These are phyloP conservation scores for Motacilla alba DNA, from an alignment of 2,113 vertebrate species.

Conservation along the genomic window DNA sequence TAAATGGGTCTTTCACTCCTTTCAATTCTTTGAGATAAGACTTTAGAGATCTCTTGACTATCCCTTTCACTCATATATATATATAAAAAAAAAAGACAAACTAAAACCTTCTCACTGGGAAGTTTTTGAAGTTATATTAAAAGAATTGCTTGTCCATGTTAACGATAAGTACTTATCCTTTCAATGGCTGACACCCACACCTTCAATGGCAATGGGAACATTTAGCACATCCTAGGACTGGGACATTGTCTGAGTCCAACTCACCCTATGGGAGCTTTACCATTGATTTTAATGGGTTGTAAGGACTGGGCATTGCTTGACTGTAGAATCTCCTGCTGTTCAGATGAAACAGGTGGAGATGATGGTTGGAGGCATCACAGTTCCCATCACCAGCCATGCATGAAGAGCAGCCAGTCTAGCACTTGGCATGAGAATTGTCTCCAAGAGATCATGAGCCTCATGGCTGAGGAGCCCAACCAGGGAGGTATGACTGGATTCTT, in stretches of 20 bases:
- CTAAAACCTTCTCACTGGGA: background rate
- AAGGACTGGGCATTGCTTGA: background rate
- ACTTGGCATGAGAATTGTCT: slow-evolving; percentile 73
- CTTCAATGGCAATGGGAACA: background rate
- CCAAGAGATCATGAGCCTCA: slow-evolving; percentile 72
- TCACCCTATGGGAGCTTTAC: background rate
- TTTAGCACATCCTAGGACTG: background rate
- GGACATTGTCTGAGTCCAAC: background rate
- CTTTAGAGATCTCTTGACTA: background rate
- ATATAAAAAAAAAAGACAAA: background rate
- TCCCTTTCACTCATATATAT: background rate
- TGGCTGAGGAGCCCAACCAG: slow-evolving; percentile 73
- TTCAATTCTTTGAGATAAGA: background rate
- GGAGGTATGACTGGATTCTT: background rate
- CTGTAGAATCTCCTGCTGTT: background rate
- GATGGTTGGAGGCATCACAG: slow-evolving; percentile 71
- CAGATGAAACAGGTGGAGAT: slow-evolving; percentile 79
- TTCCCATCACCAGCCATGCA: slow-evolving; percentile 62
- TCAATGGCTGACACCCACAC: background rate
- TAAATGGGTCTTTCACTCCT: background rate
- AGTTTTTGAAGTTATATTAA: background rate
- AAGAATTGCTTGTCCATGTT: background rate
- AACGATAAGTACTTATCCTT: background rate
- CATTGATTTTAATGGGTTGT: background rate
- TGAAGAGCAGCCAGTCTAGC: slow-evolving; percentile 77